Evolutionary conservation across 2,113 vertebrate species (phyloP).

Genomic region (Strix aluco): DNA sequence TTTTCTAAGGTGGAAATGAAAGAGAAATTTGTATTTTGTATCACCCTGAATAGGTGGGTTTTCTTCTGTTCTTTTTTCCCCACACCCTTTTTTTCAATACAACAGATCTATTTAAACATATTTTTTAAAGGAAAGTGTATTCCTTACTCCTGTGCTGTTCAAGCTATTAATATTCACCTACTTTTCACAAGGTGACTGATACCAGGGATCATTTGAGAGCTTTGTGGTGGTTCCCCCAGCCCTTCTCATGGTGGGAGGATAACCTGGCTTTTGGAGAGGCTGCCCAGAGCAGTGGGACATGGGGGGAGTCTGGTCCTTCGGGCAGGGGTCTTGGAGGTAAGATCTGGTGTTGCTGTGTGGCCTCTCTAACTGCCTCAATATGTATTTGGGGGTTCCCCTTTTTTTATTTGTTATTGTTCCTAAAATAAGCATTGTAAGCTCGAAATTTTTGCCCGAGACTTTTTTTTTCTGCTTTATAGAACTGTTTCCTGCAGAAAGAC

Average conservation of each 20-base stretch:
- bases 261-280: not conserved
- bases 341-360: not conserved
- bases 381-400: not conserved
- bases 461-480: not conserved
- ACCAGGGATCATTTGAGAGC: not conserved
- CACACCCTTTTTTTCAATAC: not conserved
- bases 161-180: not conserved
- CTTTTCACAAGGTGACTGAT: not conserved
- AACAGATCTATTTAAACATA: not conserved
- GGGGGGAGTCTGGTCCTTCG: not conserved
- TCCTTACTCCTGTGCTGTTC: not conserved
- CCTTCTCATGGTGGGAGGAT: not conserved
- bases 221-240: not conserved
- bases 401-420: not conserved
- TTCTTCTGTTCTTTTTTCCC: not conserved
- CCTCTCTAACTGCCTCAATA: not conserved
- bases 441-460: not conserved
- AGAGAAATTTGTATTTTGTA: not conserved
- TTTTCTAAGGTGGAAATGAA: constrained; percentile 29
- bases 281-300: not conserved
- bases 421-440: not conserved
- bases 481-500: not conserved
- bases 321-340: not conserved
- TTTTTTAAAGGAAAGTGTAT: not conserved
- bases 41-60: not conserved